Conservation (phyloP, 1,140 invertebrate genomes). For the Sarcophaga peregrina region DNA sequence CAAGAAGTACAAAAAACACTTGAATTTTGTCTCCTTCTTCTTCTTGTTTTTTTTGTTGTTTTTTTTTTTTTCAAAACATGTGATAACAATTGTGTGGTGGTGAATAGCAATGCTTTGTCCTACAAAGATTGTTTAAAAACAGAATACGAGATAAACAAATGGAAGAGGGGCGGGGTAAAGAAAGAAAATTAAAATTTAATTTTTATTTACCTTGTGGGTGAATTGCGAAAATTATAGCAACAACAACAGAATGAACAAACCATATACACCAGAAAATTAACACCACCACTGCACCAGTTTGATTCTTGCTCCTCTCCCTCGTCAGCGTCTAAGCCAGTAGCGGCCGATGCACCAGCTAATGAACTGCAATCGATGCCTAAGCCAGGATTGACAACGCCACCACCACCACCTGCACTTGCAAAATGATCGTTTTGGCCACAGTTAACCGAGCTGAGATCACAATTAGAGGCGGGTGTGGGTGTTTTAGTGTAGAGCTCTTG, state of each 20-base stretch:
- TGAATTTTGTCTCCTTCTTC: not conserved
- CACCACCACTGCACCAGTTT: conserved; percentile 60
- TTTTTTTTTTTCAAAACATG: too few species aligned
- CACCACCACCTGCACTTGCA: not conserved
- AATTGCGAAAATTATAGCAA: conserved; percentile 64
- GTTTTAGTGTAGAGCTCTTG: conserved; percentile 26
- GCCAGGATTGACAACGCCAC: not conserved
- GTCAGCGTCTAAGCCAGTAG: not conserved
- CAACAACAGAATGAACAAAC: conserved; percentile 65
- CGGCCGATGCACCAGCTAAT: not conserved
- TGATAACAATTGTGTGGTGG: too few species aligned
- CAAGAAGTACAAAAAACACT: not conserved
- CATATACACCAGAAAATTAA: conserved; percentile 65
- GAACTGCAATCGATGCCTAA: not conserved
- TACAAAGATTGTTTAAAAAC: too few species aligned
- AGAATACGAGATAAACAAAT: too few species aligned
- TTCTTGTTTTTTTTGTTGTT: too few species aligned
- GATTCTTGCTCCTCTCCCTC: conserved; percentile 44
- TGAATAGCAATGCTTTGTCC: too few species aligned
- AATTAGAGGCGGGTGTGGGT: conserved; percentile 31
- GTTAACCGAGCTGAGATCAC: not conserved
- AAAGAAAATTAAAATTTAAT: not conserved
- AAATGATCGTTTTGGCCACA: not conserved
- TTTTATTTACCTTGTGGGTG: conserved; percentile 58
- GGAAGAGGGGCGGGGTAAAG: too few species aligned